phyloP scores from a whole-genome alignment of 2,113 vertebrate genomes.

The Corythornis cristatus region DNA sequence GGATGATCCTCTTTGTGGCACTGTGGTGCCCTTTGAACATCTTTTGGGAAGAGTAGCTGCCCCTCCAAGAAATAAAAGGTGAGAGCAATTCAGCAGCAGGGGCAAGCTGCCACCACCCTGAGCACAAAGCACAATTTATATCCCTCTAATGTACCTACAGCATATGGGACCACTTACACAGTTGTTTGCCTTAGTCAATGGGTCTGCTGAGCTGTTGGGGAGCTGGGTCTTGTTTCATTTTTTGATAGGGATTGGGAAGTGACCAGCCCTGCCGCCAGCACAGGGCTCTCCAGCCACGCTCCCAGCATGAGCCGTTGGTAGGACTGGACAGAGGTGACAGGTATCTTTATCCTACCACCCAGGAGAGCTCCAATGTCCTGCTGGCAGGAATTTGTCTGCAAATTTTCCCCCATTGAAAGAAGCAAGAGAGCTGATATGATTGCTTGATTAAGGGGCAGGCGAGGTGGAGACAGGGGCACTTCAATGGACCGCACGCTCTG shows the following conservation, averaged over 20 bases:
- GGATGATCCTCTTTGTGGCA: neutral
- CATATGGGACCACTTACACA: constrained; percentile 65
- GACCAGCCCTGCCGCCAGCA: constrained; percentile 31
- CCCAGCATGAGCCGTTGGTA: constrained; percentile 72
- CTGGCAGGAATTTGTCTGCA: constrained; percentile 83
- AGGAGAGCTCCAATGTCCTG: constrained; percentile 67
- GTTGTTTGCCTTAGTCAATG: constrained; percentile 46
- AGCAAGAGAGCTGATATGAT: constrained; percentile 48
- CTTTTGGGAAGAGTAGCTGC: neutral
- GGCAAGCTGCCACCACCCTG: accelerated
- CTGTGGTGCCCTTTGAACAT: neutral
- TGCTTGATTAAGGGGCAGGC: constrained; percentile 65
- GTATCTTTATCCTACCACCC: constrained; percentile 80
- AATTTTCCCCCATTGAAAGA: constrained; percentile 73
- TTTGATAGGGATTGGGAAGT: neutral
- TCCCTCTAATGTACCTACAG: neutral
- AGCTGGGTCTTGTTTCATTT: constrained; percentile 18
- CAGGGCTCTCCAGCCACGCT: constrained; percentile 72
- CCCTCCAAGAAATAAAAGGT: neutral
- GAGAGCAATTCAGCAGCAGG: neutral
- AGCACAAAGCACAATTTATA: constrained; percentile 41
- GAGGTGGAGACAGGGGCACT: neutral
- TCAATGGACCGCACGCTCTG: neutral
- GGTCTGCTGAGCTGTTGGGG: neutral
- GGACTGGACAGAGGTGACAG: constrained; percentile 71